Evolutionary conservation across 1,140 invertebrate genomes (phyloP), one percentile per base, ranked within the genome.

Genomic region (Pissodes strobi): DNA sequence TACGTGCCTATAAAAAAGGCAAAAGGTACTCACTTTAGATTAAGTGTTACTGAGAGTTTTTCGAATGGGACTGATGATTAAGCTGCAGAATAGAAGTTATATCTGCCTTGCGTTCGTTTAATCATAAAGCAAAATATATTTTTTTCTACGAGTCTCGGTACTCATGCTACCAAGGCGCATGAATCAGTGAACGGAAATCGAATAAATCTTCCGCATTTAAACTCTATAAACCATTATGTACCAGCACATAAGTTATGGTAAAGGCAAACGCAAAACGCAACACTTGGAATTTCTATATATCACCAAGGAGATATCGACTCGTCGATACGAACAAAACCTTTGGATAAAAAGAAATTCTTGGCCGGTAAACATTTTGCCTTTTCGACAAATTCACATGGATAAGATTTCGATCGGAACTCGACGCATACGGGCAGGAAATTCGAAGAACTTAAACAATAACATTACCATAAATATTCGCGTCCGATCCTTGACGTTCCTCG

Each of bases 381-480:
- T 57, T 57, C 38, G 19, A 57, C 53, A 57, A 57, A 57, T 57
- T 57, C 38, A 17, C 39, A 45, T 25, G 30, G 39, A 57, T 57
- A 57, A 23, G 53, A 57, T 57, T 43, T 25, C 53, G 38, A 57
- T 57, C 38, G 53, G 21, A 43, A 15, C 22, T 41, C 23, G 10
- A 17, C 8, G 17, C 13, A 27, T 43, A 25, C 21, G 17, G 17
- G 53, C 17, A 43, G 37, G 19, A 41, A 25, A 43, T 57, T 57
- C 53, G 38, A 57, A 57, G 53, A 57, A 56, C 17, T 56, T 23
- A 22, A 56, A 56, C 52, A 56, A 43, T 57, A 45, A 57, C 37
- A 59, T 59, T 59, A 59, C 56, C 56, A 59, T 59, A 59, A 59
- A 59, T 48, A 59, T 59, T 59, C 56, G 34, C 53, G 53, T 22